Percentiles rank a stretch among this genome's conserved stretches.
These are phyloP conservation scores for Apamea epomidion DNA, from an alignment of 2,888 invertebrate species.

Conservation along the genomic window DNA sequence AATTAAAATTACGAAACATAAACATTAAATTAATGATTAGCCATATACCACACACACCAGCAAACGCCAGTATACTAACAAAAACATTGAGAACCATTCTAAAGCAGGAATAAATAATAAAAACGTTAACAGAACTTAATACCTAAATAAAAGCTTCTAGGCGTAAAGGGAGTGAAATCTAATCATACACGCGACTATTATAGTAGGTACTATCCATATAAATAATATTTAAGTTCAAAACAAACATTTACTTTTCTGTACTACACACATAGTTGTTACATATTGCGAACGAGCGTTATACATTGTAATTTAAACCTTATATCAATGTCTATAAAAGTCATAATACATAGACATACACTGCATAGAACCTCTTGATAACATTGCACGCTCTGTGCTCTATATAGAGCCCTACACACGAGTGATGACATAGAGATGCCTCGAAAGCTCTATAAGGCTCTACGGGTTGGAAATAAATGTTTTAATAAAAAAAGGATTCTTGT, in stretches of 20 bases:
- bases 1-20: too few species aligned
- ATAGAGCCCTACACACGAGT: slow-evolving; percentile 48
- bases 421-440: slow-evolving; percentile 42
- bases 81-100: background rate
- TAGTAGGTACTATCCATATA: background rate
- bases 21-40: background rate
- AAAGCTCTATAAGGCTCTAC: slow-evolving; percentile 33
- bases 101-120: background rate
- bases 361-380: slow-evolving; percentile 45
- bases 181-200: background rate
- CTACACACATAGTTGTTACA: background rate
- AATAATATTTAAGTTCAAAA: slow-evolving; percentile 26
- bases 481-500: background rate
- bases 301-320: slow-evolving; percentile 3
- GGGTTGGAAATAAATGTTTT: slow-evolving; percentile 41
- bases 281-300: background rate
- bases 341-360: background rate
- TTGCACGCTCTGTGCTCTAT: slow-evolving; percentile 42
- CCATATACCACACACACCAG: too few species aligned
- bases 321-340: fast-evolving
- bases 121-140: background rate
- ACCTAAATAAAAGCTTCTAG: background rate
- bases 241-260: slow-evolving; percentile 18
- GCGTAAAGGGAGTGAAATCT: background rate
- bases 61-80: background rate